These are phyloP conservation scores for Zophobas morio DNA, from an alignment of 1,140 invertebrate species.

Conservation along the genomic window DNA sequence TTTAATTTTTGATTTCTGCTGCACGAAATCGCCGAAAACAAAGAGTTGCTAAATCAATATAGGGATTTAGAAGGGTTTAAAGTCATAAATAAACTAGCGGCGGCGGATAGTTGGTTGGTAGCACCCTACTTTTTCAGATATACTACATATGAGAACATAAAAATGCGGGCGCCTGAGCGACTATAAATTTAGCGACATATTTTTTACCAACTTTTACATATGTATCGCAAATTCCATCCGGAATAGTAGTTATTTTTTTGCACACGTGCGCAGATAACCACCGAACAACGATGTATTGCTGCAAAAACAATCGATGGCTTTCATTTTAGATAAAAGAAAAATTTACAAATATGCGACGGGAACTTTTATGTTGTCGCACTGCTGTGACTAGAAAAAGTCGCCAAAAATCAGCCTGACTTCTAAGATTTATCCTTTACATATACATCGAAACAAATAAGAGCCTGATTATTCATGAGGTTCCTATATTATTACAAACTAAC, in stretches of 20 bases:
- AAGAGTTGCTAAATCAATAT: constrained; percentile 47
- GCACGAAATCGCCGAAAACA: constrained; percentile 12
- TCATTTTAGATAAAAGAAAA: background rate
- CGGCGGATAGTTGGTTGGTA: constrained; percentile 49
- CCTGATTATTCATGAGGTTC: no score
- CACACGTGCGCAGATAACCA: constrained; percentile 13
- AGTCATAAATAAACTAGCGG: constrained; percentile 50
- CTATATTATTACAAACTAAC: no score
- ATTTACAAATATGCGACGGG: no score
- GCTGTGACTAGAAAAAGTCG: no score
- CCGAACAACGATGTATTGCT: background rate
- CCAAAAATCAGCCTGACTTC: no score
- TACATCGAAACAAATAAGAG: no score
- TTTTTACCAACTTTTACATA: constrained; percentile 56
- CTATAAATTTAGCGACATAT: constrained; percentile 54
- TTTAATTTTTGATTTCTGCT: no score
- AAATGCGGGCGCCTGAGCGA: constrained; percentile 54
- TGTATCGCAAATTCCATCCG: constrained; percentile 53
- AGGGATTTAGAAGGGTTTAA: constrained; percentile 48
- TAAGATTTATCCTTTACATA: no score
- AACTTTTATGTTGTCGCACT: no score
- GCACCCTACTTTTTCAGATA: constrained; percentile 55
- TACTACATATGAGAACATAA: constrained; percentile 58
- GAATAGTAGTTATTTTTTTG: constrained; percentile 45
- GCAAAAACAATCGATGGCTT: constrained; percentile 6